Conservation (phyloP, 2,113 vertebrate species). For the Nestor notabilis region DNA sequence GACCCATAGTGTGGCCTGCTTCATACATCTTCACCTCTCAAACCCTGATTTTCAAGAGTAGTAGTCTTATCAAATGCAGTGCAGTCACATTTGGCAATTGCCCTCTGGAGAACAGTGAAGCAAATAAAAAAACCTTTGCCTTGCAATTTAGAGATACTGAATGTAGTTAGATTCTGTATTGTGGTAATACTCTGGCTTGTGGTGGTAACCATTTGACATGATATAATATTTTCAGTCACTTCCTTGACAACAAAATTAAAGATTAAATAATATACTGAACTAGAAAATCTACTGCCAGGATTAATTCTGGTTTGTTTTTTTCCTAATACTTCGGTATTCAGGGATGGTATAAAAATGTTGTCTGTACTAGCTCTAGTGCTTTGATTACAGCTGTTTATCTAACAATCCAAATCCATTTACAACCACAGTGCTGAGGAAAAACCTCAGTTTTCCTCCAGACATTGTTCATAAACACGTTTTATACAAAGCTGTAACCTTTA, state of each 20-base stretch:
- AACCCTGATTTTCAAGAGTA: neutral
- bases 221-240: neutral
- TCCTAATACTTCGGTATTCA: neutral
- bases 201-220: neutral
- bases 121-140: neutral
- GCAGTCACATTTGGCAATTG: neutral
- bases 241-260: neutral
- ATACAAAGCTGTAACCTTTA: neutral
- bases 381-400: neutral
- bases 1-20: neutral
- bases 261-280: neutral
- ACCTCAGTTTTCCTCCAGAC: neutral
- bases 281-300: neutral
- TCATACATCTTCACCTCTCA: neutral
- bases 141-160: neutral
- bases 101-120: neutral
- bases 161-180: neutral
- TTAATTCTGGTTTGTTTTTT: neutral
- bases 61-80: neutral
- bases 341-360: neutral
- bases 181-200: neutral
- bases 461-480: neutral
- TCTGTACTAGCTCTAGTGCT: neutral
- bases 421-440: neutral
- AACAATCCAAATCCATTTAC: neutral